Base-by-base conservation (phyloP, 1,140 invertebrate genomes). In the Lysiphlebus fabarum region DNA sequence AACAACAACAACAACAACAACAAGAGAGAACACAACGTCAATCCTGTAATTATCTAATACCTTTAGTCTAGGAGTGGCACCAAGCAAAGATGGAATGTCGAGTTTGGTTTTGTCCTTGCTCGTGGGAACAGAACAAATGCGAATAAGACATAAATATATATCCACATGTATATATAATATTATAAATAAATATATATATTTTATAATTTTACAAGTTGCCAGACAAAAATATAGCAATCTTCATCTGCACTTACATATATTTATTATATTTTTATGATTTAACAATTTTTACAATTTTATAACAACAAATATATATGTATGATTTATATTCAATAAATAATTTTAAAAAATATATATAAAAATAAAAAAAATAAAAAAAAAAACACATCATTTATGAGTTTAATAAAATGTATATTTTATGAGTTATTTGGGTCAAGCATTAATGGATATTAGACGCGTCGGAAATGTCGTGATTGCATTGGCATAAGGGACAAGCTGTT, bases 21-120 rank as follows among this genome's bases (percentile, higher is more conserved):
- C 42, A 43, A n/a, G n/a, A 63, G 60, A 71, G 55, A 64, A 60
- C 64, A 62, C 62, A 59, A 65, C 62, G 63, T 65, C 57, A 59
- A 60, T 40, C 17, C 58, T 56, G 64, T 65, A 70, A 71, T 71
- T 67, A 70, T 70, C 68, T 70, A 70, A 71, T 67, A 61, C 57
- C 58, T 26, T n/a, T 26, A 26, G 17, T 26, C 17, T 65, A 70
- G 70, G 67, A 67, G 67, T 68, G 70, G 59, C 65, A 26, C 2
- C 17, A 26, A 26, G 17, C 17, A 26, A 58, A 61, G 63, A 64
- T 63, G 64, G 65, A 65, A 67, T 67, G 65, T 61, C 66, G 63
- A 64, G 64, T 51, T 9, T 45, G 49, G 34, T 64, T 53, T 61
- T 67, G 66, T 70, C 66, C 66, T 70, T 68, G 67, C 68, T n/a